A percentile compares a stretch with the other conserved stretches of the same genome.
Conservation (phyloP, 2,113 vertebrate species). For the Panthera leo region DNA sequence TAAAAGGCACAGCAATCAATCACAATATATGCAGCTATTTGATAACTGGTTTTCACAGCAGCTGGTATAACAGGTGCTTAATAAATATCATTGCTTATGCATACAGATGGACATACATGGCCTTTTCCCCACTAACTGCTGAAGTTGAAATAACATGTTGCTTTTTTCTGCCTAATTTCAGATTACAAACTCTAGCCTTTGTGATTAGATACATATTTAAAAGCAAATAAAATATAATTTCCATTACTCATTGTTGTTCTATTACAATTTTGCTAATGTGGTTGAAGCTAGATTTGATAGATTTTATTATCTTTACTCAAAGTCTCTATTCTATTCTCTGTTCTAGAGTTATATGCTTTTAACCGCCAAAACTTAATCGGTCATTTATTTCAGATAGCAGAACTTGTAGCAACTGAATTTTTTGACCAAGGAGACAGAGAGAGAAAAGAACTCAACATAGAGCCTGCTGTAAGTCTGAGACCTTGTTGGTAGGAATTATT, state of each 20-base stretch:
- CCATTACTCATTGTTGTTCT: background rate
- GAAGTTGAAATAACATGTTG: background rate
- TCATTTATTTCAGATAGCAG: conserved; percentile 91
- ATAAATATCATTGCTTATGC: background rate
- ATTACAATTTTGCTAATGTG: background rate
- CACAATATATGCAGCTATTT: background rate
- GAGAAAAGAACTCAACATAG: conserved; percentile 95
- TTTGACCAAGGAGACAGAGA: conserved; percentile 99
- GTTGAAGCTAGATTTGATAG: background rate
- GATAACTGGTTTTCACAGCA: background rate
- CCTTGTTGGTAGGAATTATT: background rate
- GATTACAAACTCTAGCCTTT: background rate
- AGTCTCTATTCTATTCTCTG: background rate
- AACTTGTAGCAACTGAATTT: conserved; percentile 97
- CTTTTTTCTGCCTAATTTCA: background rate
- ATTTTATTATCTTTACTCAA: background rate
- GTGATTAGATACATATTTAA: background rate
- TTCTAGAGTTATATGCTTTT: background rate
- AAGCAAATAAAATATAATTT: background rate
- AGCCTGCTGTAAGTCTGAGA: conserved; percentile 92
- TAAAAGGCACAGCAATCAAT: background rate
- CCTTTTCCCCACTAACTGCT: background rate
- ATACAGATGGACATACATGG: too few relatives aligned
- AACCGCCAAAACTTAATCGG: background rate
- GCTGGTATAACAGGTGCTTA: background rate